phyloP scores from a whole-genome alignment of 2,113 vertebrate genomes.

The Dasyprocta punctata region DNA sequence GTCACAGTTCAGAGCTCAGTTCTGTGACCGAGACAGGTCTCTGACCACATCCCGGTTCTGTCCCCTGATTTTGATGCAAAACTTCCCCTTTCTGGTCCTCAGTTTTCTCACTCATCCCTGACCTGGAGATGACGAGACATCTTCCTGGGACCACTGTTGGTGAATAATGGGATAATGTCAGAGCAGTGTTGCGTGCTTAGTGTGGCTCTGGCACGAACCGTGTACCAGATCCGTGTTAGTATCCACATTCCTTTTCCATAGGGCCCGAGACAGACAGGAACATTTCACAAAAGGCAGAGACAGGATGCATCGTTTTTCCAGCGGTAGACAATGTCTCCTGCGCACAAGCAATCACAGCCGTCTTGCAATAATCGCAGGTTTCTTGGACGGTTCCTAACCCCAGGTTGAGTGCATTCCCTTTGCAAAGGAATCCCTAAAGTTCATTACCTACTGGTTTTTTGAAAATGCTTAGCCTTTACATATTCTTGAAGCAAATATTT shows the following conservation, averaged over 20 bases:
- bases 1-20: not conserved
- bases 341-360: not conserved
- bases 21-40: not conserved
- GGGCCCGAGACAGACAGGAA: not conserved
- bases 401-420: not conserved
- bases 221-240: not conserved
- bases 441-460: not conserved
- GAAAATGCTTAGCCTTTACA: not conserved
- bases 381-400: not conserved
- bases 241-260: not conserved
- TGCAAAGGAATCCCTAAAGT: not conserved
- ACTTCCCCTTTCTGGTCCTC: not conserved
- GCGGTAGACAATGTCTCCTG: not conserved
- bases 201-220: not conserved
- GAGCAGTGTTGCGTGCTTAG: not conserved
- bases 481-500: not conserved
- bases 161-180: not conserved
- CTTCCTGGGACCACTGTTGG: not conserved
- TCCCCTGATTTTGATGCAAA: not conserved
- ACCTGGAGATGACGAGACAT: not conserved
- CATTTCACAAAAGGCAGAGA: not conserved
- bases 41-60: not conserved
- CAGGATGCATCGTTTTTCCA: not conserved
- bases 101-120: not conserved
- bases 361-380: not conserved